Base-by-base conservation (phyloP, 2,797 vertebrate species). In the Sphenopsis melanotis region DNA sequence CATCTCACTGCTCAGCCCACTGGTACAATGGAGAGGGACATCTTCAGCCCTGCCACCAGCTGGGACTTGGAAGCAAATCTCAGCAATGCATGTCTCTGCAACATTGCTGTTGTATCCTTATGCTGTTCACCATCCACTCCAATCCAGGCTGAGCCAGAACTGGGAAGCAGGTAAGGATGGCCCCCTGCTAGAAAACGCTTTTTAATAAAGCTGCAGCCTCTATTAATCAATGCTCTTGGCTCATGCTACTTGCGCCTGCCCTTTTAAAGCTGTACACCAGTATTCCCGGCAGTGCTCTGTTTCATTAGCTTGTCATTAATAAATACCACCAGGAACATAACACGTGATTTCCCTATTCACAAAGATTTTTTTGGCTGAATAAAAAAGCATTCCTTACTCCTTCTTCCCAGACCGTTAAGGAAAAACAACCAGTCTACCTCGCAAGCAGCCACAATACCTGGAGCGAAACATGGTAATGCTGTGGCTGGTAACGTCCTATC, bases 261-360 rank as follows among this genome's bases (percentile, higher is more conserved):
- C 46, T 88, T 84, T 90, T 82, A 90, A 93, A 94, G 80, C 55
- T 47, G 66, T 57, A 95, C 30, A 89, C 60, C 68, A 90, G 46
- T 30, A 70, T 34, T 83, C 66, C 83, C 74, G 46, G 57, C 46
- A 74, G 74, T 29, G 27, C 59, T 80, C 71, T n/a, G 29, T 57
- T 88, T 94, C 83, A 76, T 79, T 70, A 87, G 83, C 49, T 56
- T 76, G 74, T 46, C 41, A 30, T 78, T 88, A 94, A 95, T 56
- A 82, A 89, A 86, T 3, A 2, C 44, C 1, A 0, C 44, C 80
- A 95, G 69, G 53, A 90, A 72, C 46, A 3, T 3, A 88, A 53
- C 80, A 86, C 3, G 10, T 83, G 72, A 89, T 55, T 65, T 87
- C 52, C 77, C 63, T 90, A 61, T 63, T 89, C 95, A 92, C 32